Base-by-base conservation (phyloP, 2,797 vertebrate species). In the Sebastes itinus region DNA sequence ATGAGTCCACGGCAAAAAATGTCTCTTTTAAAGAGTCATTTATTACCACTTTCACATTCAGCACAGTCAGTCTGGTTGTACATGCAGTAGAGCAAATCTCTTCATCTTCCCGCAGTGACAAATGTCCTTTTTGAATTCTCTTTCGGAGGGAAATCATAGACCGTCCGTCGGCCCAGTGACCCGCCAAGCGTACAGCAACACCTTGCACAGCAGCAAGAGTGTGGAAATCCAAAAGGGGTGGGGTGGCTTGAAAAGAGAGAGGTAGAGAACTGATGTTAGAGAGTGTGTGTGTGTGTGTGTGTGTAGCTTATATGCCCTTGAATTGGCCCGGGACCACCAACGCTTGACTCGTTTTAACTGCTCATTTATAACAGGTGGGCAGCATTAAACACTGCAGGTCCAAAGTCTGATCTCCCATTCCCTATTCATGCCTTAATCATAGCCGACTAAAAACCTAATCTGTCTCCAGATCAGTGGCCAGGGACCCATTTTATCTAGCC, bases 291-390 rank as follows among this genome's bases (percentile, higher is more conserved):
- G 30, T 32, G n/a, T n/a, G n/a, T n/a, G 59, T 72, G 54, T 72
- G 56, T 62, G 65, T 72, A 74, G 81, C 71, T 88, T 82, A 62
- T 52, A 82, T 86, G 89, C 89, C 91, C 92, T 94, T 93, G 92
- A 93, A 92, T 90, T 84, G 89, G 88, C 88, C 60, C 35, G 92
- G 90, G 92, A 93, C 83, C 72, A 87, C 87, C 82, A 89, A 90
- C 52, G 90, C 91, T 89, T 91, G 87, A 92, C 91, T 91, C 66
- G 86, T 93, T 93, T 52, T 91, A 92, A 92, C 90, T 92, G 92
- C 90, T 94, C 91, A 90, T 94, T 94, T 93, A 90, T 90, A 93
- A 94, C 93, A 93, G 92, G 92, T 92, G 93, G 89, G 89, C 80
- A 82, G 85, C 86, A 90, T 91, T 91, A 92, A 92, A 91, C 90